Percentiles rank a stretch among this genome's conserved stretches.
phyloP scores from a whole-genome alignment of 2,113 vertebrate genomes.

The Psephotus haematonotus region DNA sequence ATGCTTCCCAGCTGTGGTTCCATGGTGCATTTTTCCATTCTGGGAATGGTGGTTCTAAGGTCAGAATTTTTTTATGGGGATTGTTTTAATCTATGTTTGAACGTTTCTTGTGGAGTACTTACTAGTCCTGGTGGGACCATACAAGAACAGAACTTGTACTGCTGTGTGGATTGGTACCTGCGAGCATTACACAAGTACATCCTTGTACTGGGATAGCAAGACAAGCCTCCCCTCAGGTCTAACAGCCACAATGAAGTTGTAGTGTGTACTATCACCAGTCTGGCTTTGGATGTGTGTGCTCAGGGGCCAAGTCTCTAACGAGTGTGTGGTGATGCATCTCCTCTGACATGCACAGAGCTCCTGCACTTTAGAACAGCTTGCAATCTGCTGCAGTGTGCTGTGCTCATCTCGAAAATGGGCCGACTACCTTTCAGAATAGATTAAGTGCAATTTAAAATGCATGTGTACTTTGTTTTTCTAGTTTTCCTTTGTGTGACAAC shows the following conservation, averaged over 20 bases:
- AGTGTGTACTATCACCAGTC: neutral
- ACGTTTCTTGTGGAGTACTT: neutral
- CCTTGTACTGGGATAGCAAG: neutral
- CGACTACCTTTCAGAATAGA: neutral
- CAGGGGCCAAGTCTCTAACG: neutral
- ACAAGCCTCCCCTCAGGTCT: neutral
- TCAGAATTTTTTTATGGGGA: neutral
- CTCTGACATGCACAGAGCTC: neutral
- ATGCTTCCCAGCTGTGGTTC: neutral
- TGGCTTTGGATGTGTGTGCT: neutral
- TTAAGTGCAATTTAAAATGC: neutral
- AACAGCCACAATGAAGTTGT: accelerated
- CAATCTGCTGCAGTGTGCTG: neutral
- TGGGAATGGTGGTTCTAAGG: neutral
- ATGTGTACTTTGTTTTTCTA: neutral
- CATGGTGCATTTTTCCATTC: neutral
- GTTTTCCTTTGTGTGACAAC: neutral
- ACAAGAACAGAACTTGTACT: neutral
- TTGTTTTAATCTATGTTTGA: neutral
- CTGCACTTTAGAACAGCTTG: neutral
- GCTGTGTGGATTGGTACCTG: neutral
- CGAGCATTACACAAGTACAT: neutral
- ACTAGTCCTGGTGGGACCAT: accelerated
- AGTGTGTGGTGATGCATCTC: neutral
- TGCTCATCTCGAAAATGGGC: neutral